A percentile compares a stretch with the other conserved stretches of the same genome.
Conservation (phyloP, 2,888 invertebrate genomes). For the Rugalucina vietnamica region DNA sequence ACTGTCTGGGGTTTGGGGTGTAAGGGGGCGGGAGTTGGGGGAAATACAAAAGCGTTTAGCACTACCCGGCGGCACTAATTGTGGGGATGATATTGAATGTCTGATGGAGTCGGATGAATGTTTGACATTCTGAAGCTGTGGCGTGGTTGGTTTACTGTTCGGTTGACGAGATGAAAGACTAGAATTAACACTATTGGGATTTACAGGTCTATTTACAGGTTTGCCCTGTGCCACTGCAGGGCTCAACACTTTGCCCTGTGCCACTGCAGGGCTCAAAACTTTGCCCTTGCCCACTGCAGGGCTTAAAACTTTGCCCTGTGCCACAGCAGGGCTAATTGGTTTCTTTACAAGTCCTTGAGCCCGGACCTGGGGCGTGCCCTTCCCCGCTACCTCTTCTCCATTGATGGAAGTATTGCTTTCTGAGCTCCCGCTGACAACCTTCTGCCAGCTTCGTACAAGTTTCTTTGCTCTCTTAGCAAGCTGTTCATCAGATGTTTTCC, state of each 20-base stretch:
- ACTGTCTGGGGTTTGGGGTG: constrained; percentile 61
- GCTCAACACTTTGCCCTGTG: neutral
- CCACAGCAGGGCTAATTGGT: constrained; percentile 58
- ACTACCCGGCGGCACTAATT: constrained; percentile 40
- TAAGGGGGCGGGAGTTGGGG: constrained; percentile 25
- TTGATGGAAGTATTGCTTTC: constrained; percentile 65
- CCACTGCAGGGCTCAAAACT: no score
- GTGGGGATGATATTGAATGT: constrained; percentile 56
- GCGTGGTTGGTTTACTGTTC: constrained; percentile 57
- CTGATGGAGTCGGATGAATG: constrained; percentile 48
- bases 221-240: constrained; percentile 37
- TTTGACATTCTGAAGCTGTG: constrained; percentile 50
- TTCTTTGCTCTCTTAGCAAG: constrained; percentile 96
- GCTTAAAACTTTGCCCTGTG: no score
- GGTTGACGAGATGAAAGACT: constrained; percentile 69
- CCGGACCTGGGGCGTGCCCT: constrained; percentile 32
- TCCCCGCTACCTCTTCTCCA: constrained; percentile 73
- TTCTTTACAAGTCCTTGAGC: constrained; percentile 50
- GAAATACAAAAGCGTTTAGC: constrained; percentile 60
- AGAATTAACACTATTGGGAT: constrained; percentile 68
- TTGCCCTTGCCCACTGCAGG: constrained; percentile 36
- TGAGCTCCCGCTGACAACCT: constrained; percentile 87
- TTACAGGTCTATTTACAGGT: constrained; percentile 52
- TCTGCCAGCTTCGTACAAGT: constrained; percentile 96
- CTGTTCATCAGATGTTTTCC: constrained; percentile 92